Evolutionary conservation across 2,113 vertebrate species (phyloP).

Genomic region (Crotophaga sulcirostris): DNA sequence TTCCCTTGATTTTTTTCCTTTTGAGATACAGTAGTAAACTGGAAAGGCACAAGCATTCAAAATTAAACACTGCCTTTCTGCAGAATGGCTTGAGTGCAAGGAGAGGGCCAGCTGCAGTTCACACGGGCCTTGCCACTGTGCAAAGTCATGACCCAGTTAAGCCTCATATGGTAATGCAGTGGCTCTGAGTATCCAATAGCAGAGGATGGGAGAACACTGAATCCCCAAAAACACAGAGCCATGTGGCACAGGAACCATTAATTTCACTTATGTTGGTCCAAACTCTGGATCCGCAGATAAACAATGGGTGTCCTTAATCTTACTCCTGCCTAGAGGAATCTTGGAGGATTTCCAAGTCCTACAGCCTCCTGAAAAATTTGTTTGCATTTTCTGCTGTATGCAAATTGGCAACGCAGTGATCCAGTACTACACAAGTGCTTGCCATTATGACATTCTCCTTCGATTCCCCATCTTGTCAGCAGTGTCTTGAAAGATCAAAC

Average conservation of each 20-base stretch:
- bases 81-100: not conserved
- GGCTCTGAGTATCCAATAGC: not conserved
- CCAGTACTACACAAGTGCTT: not conserved
- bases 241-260: not conserved
- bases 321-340: not conserved
- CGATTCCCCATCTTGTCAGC: not conserved
- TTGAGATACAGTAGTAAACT: not conserved
- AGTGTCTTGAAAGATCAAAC: constrained; percentile 3
- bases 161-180: not conserved
- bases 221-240: not conserved
- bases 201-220: not conserved
- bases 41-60: not conserved
- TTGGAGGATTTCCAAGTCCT: constrained; percentile 10
- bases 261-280: not conserved
- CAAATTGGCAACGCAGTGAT: not conserved
- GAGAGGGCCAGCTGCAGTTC: not conserved
- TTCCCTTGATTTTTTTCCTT: not conserved
- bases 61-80: not conserved
- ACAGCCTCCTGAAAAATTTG: not conserved
- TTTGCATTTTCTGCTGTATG: not conserved
- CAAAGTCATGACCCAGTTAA: not conserved
- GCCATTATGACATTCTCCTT: not conserved
- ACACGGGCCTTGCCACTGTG: not conserved
- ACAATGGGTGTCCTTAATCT: not conserved
- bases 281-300: not conserved